phyloP scores from a whole-genome alignment of 2,113 vertebrate genomes.

The Sebastes fasciatus region DNA sequence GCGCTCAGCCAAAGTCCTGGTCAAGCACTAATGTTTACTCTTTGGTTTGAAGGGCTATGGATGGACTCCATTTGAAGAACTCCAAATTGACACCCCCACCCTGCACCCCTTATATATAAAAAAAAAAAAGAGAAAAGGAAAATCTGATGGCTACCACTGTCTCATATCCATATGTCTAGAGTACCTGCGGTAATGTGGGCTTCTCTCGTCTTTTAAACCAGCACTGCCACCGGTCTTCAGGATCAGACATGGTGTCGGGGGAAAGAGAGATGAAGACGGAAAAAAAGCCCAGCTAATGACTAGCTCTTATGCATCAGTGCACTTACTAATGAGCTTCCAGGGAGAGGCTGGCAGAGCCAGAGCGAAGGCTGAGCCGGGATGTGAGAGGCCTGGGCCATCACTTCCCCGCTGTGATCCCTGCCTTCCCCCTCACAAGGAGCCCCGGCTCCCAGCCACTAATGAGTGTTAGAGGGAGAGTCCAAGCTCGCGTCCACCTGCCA shows the following conservation, averaged over 20 bases:
- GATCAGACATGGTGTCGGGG: slow-evolving; percentile 95
- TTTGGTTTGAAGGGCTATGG: slow-evolving; percentile 80
- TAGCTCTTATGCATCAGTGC: slow-evolving; percentile 99
- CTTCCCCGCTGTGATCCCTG: slow-evolving; percentile 99
- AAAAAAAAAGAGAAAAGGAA: slow-evolving; percentile 33
- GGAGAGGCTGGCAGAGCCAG: slow-evolving; percentile 96
- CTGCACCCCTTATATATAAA: slow-evolving; percentile 19
- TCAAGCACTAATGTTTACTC: slow-evolving; percentile 85
- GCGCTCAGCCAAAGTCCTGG: slow-evolving; percentile 80
- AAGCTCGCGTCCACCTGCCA: slow-evolving; percentile 93
- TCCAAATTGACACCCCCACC: slow-evolving; percentile 73
- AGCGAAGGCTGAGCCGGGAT: slow-evolving; percentile 95
- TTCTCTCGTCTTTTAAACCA: slow-evolving; percentile 77
- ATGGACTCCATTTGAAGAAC: slow-evolving; percentile 82
- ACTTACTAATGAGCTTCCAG: slow-evolving; percentile 99
- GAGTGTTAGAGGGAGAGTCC: slow-evolving; percentile 94
- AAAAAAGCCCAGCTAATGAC: slow-evolving; percentile 97
- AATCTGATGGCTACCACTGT: slow-evolving; percentile 64
- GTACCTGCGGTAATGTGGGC: slow-evolving; percentile 74
- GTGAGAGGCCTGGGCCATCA: slow-evolving; percentile 96
- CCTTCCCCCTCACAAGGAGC: slow-evolving; percentile 98
- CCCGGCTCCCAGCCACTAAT: slow-evolving; percentile 93
- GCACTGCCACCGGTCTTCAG: slow-evolving; percentile 91
- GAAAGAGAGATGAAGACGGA: slow-evolving; percentile 80
- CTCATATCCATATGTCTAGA: slow-evolving; percentile 72